These are phyloP conservation scores for Bubo scandiacus DNA, from an alignment of 2,113 vertebrate genomes.

Conservation along the genomic window DNA sequence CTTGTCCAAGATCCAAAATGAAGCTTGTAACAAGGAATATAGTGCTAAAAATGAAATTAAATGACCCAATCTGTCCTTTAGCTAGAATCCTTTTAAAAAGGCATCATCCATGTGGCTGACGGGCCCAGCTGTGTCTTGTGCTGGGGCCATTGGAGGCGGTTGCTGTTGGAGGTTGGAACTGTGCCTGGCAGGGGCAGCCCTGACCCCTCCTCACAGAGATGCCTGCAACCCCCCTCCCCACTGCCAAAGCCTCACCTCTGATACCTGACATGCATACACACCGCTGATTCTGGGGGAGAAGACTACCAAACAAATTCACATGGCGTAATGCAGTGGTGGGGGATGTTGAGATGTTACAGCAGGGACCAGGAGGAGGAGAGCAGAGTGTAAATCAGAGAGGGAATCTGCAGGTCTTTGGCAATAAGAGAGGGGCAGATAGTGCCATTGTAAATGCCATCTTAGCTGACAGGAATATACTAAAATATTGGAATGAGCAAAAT, in stretches of 20 bases:
- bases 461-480: background rate
- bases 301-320: fast-evolving
- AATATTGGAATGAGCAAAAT: background rate
- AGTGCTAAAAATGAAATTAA: background rate
- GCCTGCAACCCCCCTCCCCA: fast-evolving
- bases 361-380: background rate
- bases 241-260: background rate
- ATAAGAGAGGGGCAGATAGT: background rate
- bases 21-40: background rate
- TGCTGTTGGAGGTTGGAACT: background rate
- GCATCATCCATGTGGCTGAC: fast-evolving
- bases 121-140: background rate
- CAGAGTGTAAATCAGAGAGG: background rate
- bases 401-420: background rate
- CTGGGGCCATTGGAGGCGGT: no score
- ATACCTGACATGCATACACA: fast-evolving
- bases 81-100: background rate
- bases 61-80: background rate
- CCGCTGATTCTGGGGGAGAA: background rate
- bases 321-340: fast-evolving
- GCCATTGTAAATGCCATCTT: background rate
- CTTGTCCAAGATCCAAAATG: background rate
- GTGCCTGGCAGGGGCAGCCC: background rate
- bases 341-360: background rate
- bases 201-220: fast-evolving